Evolutionary conservation across 2,113 vertebrate species (phyloP), one percentile per base, ranked within the genome.

Genomic region (Propithecus coquereli): DNA sequence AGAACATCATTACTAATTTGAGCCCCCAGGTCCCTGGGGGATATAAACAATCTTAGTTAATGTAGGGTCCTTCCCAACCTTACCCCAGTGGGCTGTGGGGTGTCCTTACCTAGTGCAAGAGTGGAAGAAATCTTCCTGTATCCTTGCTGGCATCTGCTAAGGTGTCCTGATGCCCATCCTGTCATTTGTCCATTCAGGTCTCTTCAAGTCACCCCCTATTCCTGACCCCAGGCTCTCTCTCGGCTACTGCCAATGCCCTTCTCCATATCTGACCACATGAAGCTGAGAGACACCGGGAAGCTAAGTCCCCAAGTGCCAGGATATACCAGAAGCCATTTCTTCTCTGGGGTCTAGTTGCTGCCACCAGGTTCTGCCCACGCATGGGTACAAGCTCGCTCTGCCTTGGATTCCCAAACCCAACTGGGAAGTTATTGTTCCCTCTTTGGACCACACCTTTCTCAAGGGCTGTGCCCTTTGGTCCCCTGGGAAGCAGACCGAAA

Each of bases 401-500:
- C 40, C 34, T 57, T 13, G 14, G 22, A 16, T 20, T 88, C 54
- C n/a, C 25, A 95, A 79, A 68, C 4, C 7, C 61, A 6, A 14
- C 17, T 20, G 2, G 8, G 0, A 2, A 0, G 2, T n/a, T 66
- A 14, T 32, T 1, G 3, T 34, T 91, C 54, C 30, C 3, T 93
- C 40, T 85, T 65, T n/a, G 59, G 47, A 12, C 12, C 52, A n/a
- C 17, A 25, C 1, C 40, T 74, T 74, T 85, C 8, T 76, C 37
- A 71, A 34, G 2, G n/a, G 5, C 11, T 77, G 20, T 63, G 66
- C 74, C 66, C 27, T 37, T 7, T 34, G 22, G 40, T 63, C 32
- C 6, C 30, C 45, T 90, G 45, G 37, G 43, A 92, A 68, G 63
- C 37, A 89, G 90, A 82, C 40, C 88, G n/a, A 94, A 11, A 17